Evolutionary conservation across 2,797 vertebrate species (phyloP).

Genomic region (Eulemur albifrons): DNA sequence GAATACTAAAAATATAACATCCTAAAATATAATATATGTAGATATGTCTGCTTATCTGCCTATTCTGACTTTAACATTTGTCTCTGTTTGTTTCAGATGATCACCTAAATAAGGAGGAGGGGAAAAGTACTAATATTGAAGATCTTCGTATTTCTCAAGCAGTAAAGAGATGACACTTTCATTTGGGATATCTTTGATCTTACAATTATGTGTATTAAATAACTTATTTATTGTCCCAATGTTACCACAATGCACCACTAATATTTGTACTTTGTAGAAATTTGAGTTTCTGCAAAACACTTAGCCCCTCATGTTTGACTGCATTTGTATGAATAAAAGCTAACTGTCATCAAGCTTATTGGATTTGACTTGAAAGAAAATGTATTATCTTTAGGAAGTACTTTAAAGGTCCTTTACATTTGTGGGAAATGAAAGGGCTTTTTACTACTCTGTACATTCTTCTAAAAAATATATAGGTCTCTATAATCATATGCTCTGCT

Average conservation of each 20-base stretch:
- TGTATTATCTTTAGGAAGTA: conserved; percentile 27
- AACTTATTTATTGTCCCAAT: not conserved
- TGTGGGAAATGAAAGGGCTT: conserved; percentile 42
- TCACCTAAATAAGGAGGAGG: conserved; percentile 61
- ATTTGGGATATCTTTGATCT: not conserved
- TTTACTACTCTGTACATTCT: conserved; percentile 24
- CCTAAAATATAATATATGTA: not conserved
- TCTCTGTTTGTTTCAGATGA: conserved; percentile 77
- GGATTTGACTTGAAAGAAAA: conserved; percentile 51
- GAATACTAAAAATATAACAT: not conserved
- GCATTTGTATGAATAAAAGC: conserved; percentile 70
- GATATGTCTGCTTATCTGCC: not conserved
- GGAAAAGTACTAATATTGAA: not conserved
- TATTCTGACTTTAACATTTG: not conserved
- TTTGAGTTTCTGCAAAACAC: conserved; percentile 24
- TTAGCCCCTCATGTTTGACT: not conserved
- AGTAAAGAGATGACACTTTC: conserved; percentile 75
- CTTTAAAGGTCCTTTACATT: conserved; percentile 39
- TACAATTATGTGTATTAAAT: not conserved
- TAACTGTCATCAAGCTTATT: not conserved
- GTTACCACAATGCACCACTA: not conserved
- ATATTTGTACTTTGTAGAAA: conserved; percentile 8
- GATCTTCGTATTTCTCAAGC: conserved; percentile 64
- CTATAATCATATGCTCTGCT: conserved; percentile 67
- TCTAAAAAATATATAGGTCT: conserved; percentile 22